Evolutionary conservation across 2,888 invertebrate species (phyloP), one percentile per base, ranked within the genome.

Genomic region (Dendrolimus houi): DNA sequence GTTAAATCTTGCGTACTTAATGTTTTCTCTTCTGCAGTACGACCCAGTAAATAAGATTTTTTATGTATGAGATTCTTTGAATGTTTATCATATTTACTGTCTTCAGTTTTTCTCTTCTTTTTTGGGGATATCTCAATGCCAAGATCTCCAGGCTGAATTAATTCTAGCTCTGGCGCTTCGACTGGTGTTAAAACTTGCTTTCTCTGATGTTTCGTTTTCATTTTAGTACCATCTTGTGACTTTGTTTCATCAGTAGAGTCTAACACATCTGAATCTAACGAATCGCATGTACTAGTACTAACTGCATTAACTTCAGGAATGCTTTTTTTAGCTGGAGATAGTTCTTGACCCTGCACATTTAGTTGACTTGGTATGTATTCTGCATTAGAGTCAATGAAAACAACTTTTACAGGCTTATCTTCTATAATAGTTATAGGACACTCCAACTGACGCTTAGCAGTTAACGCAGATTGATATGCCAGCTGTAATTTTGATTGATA

Each of bases 151-250:
- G 91, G 85, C 66, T 87, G 85, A 56, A 91, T 90, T 1, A 91
- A 74, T 69, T 91, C 90, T 58, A 90, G 65, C 54, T 90, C 91
- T 7, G 90, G 85, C 52, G 77, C 75, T 53, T 87, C 86, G 2
- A 91, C 90, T 0, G 91, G 88, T 41, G 86, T 90, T 40, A 91
- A 69, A 41, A 91, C 88, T 71, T 91, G 91, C 72, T 91, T 91
- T 63, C 91, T 78, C 64, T 87, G 90, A 74, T 91, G 91, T 70
- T 86, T 89, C 41, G 72, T 79, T 71, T 90, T 89, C 52, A 60
- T 65, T 74, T 80, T 87, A 9, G 61, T 61, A 55, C 84, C 85
- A 59, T 87, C 86, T 58, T 73, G 76, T 10, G 67, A 63, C 63
- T 81, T 85, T 0, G 56, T 59, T 13, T 82, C 85, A 52, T 79